A percentile compares a stretch with the other conserved stretches of the same genome.
These are phyloP conservation scores for Nephotettix cincticeps DNA, from an alignment of 1,140 invertebrate species.

Conservation along the genomic window DNA sequence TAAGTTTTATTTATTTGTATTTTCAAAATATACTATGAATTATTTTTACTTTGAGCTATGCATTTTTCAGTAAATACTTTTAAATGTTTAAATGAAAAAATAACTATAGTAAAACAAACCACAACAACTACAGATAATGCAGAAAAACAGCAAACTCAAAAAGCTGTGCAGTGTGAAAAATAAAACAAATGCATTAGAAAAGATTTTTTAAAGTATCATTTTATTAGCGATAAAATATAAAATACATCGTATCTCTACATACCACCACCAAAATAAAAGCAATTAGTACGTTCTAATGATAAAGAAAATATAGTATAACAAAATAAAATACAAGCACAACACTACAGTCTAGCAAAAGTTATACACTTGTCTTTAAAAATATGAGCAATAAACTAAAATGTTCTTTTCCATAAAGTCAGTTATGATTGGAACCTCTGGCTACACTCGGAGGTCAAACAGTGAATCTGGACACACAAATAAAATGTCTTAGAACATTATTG, in stretches of 20 bases:
- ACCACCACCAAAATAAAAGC: slow-evolving; percentile 21
- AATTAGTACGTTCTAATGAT: slow-evolving; percentile 6
- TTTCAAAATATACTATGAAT: no score
- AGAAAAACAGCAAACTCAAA: not conserved
- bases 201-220: not conserved
- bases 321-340: slow-evolving; percentile 10
- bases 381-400: not conserved
- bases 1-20: no score
- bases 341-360: not conserved
- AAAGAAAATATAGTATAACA: not conserved
- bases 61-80: no score
- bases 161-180: slow-evolving; percentile 15
- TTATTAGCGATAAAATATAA: slow-evolving; percentile 2
- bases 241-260: slow-evolving; percentile 18
- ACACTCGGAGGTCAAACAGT: slow-evolving; percentile 11
- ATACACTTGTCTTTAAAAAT: not conserved
- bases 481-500: not conserved
- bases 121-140: not conserved
- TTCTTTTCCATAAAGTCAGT: not conserved
- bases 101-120: not conserved
- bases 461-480: slow-evolving; percentile 1
- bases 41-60: no score
- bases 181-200: slow-evolving; percentile 9
- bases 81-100: no score
- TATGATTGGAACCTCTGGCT: not conserved